phyloP scores from a whole-genome alignment of 2,113 vertebrate genomes.

The Noturus placidus region DNA sequence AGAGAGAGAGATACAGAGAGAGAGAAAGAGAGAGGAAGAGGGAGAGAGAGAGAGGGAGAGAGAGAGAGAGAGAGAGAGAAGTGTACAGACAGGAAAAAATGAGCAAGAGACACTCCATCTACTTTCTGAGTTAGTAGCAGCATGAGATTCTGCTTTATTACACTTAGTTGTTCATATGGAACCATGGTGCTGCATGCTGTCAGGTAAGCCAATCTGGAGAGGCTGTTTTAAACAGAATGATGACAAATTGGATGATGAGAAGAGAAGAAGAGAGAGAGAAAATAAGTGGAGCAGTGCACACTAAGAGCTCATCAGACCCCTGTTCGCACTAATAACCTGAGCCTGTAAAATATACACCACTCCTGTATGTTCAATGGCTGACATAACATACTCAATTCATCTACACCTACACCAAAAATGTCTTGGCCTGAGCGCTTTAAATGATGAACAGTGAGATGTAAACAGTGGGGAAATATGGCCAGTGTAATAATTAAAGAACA shows the following conservation, averaged over 20 bases:
- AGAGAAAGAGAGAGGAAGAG: no score
- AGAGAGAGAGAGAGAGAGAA: no score
- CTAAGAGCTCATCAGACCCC: background rate
- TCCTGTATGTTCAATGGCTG: slow-evolving; percentile 61
- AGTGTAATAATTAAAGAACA: background rate
- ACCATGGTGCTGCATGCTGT: background rate
- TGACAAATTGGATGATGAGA: background rate
- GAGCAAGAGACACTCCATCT: background rate
- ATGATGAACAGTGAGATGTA: background rate
- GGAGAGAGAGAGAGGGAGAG: no score
- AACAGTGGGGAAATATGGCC: slow-evolving; percentile 7
- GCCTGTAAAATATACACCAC: slow-evolving; percentile 44
- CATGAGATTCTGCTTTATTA: background rate
- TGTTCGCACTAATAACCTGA: background rate
- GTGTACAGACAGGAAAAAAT: background rate
- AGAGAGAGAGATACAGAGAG: no score
- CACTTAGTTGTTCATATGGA: background rate
- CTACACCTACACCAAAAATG: background rate
- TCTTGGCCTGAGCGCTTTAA: background rate
- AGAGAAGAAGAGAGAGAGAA: background rate
- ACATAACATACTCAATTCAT: slow-evolving; percentile 15
- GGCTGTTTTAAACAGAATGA: slow-evolving; percentile 23
- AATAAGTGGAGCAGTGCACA: background rate
- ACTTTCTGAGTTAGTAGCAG: background rate
- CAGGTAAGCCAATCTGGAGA: slow-evolving; percentile 1